Evolutionary conservation across 2,888 invertebrate species (phyloP).

Genomic region (Lepidocyrtinus sp.): DNA sequence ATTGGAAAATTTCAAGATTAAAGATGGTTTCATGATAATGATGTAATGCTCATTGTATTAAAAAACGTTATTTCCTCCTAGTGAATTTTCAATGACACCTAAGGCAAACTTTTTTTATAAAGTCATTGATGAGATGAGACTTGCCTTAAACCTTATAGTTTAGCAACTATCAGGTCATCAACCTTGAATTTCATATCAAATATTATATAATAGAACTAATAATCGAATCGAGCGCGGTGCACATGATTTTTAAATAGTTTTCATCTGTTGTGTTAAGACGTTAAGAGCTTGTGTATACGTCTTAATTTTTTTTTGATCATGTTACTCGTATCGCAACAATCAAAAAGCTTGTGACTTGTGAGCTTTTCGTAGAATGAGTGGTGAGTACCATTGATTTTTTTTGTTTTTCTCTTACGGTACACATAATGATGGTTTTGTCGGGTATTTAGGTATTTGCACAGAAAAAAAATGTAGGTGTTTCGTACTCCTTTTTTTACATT

Average conservation of each 20-base stretch:
- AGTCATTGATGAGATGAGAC: slow-evolving; percentile 26
- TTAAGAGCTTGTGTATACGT: slow-evolving; percentile 2
- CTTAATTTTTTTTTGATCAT: slow-evolving; percentile 13
- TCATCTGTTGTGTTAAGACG: not conserved
- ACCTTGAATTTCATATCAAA: slow-evolving; percentile 28
- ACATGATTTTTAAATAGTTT: slow-evolving; percentile 7
- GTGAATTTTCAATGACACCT: slow-evolving; percentile 41
- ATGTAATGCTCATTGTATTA: slow-evolving; percentile 19
- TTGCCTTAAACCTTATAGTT: not conserved
- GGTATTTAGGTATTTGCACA: not conserved
- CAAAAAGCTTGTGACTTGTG: no score
- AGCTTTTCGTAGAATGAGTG: not conserved
- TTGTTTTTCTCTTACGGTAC: slow-evolving; percentile 14
- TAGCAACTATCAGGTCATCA: slow-evolving; percentile 40
- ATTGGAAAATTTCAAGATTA: slow-evolving; percentile 13
- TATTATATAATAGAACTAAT: slow-evolving; percentile 9
- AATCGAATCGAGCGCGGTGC: not conserved
- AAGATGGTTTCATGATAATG: slow-evolving; percentile 33
- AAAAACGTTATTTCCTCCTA: slow-evolving; percentile 15
- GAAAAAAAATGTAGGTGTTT: slow-evolving; percentile 5
- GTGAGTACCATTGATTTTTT: not conserved
- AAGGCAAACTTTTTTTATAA: slow-evolving; percentile 38
- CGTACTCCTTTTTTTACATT: not conserved
- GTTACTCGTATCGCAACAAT: no score
- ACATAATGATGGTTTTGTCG: slow-evolving; percentile 9